Evolutionary conservation across 2,113 vertebrate species (phyloP), one percentile per base, ranked within the genome.

Genomic region (Rhinoderma darwinii): DNA sequence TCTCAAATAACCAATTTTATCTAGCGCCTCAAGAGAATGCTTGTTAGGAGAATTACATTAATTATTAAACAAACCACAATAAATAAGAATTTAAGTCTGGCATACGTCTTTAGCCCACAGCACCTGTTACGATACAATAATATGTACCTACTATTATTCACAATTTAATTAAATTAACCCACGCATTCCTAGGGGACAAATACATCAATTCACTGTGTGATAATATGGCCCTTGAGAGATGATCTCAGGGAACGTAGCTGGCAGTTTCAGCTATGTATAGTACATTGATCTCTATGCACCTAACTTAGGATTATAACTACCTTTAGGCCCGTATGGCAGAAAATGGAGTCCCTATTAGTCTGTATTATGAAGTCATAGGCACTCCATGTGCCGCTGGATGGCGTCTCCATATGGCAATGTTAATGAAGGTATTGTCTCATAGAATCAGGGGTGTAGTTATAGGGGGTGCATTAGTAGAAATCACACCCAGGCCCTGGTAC

Each of bases 1-100:
- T 82, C 41, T 68, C n/a, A 82, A 44, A 82, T 47, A 82, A 44
- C 59, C 39, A 82, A 63, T 66, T 82, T 82, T 51, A 66, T 44
- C n/a, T 68, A 10, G n/a, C 2, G n/a, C 56, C 79, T 82, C 39
- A 61, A 81, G 37, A 82, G 79, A 82, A 63, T 10, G n/a, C 59
- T 63, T 82, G 39, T 82, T 44, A 44, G 18, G 80, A 68, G 41
- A 82, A 66, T 39, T 41, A 27, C 51, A 68, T 82, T 27, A 20
- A 82, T 47, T 82, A 43, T 82, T 66, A 44, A 82, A 82, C 22
- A 44, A 32, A 32, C 30, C 41, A 56, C 12, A 66, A 78, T 54
- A 51, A 78, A 35, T 17, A 56, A 37, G 44, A 47, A 47, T 66
- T 8, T 18, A 44, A 30, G 63, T 44, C 18, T 82, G 41, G 50